Base-by-base conservation (phyloP, 2,113 vertebrate species). In the Actenoides lindsayi region DNA sequence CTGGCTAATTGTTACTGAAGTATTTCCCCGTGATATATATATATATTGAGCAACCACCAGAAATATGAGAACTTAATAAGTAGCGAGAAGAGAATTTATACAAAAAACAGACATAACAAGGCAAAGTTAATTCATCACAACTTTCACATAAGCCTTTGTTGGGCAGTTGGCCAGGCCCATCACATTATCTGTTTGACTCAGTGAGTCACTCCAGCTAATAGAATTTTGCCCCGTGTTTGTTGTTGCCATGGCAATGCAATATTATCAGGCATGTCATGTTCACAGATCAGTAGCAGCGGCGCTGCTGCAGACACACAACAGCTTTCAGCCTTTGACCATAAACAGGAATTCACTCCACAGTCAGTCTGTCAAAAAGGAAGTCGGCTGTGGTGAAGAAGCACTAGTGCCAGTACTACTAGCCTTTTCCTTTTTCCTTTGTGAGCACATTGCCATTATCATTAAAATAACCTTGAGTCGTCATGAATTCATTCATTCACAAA, bases 401-500 rank as follows among this genome's bases (percentile, higher is more conserved):
- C 89, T 96, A 71, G 88, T 93, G 96, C 97, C 92, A 93, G 95
- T 90, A 97, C 82, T 92, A 94, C 95, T 96, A 92, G 96, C 95
- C 98, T 96, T 98, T 97, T 97, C 98, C 97, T 97, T 98, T 86
- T 97, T 90, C 97, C 95, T 96, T 98, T 98, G 98, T 98, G 98
- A 97, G 95, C 9, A 5, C 60, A 3, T 88, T 95, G 93, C 98
- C 97, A 99, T 99, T 99, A 98, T 98, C 98, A 99, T 99, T 98
- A 99, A 98, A 99, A 99, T 99, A 98, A 98, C 98, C 95, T 98
- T 94, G 97, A 98, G 98, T 98, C 97, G 95, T 98, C 98, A 98
- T 98, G 98, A 98, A 98, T 99, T 99, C 98, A 98, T 98, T 99
- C 98, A 98, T 98, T 98, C 98, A 98, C 98, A 98, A 99, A 99